Evolutionary conservation across 2,797 vertebrate genomes (phyloP), one percentile per base, ranked within the genome.

Genomic region (Falco naumanni): DNA sequence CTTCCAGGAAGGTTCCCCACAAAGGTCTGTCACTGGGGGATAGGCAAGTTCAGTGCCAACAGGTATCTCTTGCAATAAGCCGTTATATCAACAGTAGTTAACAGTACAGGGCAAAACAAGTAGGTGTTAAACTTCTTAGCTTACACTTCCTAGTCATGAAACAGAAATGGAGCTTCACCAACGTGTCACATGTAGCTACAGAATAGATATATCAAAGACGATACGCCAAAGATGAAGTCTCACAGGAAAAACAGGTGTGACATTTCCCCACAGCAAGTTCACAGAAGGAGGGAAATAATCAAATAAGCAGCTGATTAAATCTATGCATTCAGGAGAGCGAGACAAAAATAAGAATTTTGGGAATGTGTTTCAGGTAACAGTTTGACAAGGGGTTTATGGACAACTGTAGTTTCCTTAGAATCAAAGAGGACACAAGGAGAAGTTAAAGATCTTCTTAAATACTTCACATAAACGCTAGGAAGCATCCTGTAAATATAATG

Each of bases 401-500:
- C 19, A 89, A 50, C 4, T 24, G 3, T 18, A 39, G 20, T 51
- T 76, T 69, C 54, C 22, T 61, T 48, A 59, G 54, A 93, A 76
- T 39, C 54, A 39, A 37, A 81, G 33, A 6, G 6, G 2, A 82
- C 19, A 76, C 26, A 47, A 66, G 12, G 33, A 85, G 6, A 75
- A 54, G 33, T 75, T 33, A 15, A 86, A 56, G 13, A 83, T 14
- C n/a, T 86, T 41, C 51, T 47, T 57, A 75, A 61, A 28, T 16
- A 81, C 18, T 25, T 86, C 33, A 82, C 31, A 65, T 10, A 57
- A 53, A 70, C 6, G 33, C 7, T 29, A 87, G 16, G 16, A 85
- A 74, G 21, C 10, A 77, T 66, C 28, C 29, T 63, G 25, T 10
- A 90, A 60, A 48, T 48, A 13, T 5, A 53, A 8, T 0, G 0